Percentiles rank a stretch among this genome's conserved stretches.
phyloP scores from a whole-genome alignment of 2,797 vertebrate genomes.

The Anniella stebbinsi region DNA sequence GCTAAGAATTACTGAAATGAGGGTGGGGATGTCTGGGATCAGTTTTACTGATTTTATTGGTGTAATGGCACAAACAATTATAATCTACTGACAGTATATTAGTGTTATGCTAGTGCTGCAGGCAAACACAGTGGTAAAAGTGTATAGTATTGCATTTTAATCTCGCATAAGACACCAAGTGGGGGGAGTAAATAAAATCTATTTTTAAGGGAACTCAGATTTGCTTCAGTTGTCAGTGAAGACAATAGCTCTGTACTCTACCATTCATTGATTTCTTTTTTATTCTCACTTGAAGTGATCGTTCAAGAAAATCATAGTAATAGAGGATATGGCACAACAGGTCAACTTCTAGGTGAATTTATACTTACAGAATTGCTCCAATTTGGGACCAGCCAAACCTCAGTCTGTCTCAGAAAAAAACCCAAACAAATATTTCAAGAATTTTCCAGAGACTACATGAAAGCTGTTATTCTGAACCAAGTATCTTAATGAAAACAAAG shows the following conservation, averaged over 20 bases:
- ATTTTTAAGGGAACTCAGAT: slow-evolving; percentile 14
- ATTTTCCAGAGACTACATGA: neutral
- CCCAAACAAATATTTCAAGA: neutral
- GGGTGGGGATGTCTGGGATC: neutral
- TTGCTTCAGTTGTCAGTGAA: neutral
- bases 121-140: neutral
- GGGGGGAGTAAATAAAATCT: neutral
- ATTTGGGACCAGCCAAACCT: neutral
- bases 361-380: neutral
- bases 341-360: neutral
- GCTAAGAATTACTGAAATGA: neutral
- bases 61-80: slow-evolving; percentile 11
- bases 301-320: neutral
- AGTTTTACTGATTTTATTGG: slow-evolving; percentile 20
- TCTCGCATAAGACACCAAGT: neutral
- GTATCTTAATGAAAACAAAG: neutral
- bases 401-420: neutral
- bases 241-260: neutral
- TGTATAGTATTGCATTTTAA: slow-evolving; percentile 8
- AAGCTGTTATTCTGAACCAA: neutral
- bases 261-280: neutral
- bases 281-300: neutral
- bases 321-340: neutral
- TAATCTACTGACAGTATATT: slow-evolving; percentile 4
- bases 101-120: neutral